These are phyloP conservation scores for Psittacula cyanocephala DNA, from an alignment of 2,113 vertebrate species.

Conservation along the genomic window DNA sequence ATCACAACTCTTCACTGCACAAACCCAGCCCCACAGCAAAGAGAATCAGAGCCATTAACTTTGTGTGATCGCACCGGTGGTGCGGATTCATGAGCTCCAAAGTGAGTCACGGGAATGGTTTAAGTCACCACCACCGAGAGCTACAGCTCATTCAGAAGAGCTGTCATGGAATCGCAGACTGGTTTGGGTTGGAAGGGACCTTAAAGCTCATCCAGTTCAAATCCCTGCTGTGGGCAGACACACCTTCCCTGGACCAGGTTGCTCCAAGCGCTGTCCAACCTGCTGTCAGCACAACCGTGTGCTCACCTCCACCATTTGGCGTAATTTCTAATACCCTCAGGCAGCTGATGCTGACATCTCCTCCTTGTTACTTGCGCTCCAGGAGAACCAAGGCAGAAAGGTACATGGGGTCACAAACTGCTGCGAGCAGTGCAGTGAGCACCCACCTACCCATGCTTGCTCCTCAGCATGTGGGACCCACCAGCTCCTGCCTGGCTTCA, in stretches of 20 bases:
- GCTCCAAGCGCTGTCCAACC: not conserved
- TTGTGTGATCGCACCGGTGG: fast-evolving
- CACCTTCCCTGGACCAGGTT: not conserved
- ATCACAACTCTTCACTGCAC: not conserved
- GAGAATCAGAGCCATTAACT: not conserved
- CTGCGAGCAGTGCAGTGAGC: fast-evolving
- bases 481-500: not conserved
- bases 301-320: not conserved
- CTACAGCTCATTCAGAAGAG: not conserved
- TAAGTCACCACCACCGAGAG: not conserved
- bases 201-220: not conserved
- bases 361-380: not conserved
- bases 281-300: not conserved
- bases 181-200: not conserved
- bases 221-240: not conserved
- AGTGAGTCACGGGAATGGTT: fast-evolving
- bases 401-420: too few relatives aligned
- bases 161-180: not conserved
- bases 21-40: not conserved
- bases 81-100: not conserved
- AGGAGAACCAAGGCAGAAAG: not conserved
- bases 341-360: not conserved
- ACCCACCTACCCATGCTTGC: fast-evolving
- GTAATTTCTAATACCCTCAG: not conserved
- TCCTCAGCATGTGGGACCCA: not conserved